Conservation (phyloP, 2,113 vertebrate species). For the Oncorhynchus kisutch region DNA sequence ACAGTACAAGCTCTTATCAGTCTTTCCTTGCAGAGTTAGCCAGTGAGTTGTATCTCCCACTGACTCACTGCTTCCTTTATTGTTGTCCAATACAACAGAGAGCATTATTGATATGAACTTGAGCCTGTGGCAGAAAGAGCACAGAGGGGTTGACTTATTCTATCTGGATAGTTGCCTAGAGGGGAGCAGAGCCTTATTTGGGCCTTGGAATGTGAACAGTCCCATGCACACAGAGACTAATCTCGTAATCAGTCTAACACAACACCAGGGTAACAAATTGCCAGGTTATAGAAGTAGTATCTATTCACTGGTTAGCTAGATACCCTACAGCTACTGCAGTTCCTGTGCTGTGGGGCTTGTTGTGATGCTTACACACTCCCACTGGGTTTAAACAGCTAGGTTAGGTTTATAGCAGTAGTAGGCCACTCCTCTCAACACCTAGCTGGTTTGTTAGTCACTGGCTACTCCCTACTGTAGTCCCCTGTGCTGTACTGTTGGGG, state of each 20-base stretch:
- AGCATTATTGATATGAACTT: neutral
- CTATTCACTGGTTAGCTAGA: too few species aligned
- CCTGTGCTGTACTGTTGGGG: neutral
- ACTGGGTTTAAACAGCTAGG: slow-evolving; percentile 4
- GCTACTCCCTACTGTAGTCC: neutral
- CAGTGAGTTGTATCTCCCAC: neutral
- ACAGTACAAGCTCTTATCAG: neutral
- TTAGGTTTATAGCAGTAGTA: neutral
- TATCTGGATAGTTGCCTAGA: neutral
- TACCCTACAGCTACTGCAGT: too few species aligned
- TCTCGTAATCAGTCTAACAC: slow-evolving; percentile 44
- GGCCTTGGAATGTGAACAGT: slow-evolving; percentile 21
- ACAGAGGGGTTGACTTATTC: neutral
- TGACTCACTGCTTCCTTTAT: neutral
- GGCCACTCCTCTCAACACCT: neutral
- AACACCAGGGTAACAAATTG: neutral
- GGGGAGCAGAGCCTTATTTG: slow-evolving; percentile 18
- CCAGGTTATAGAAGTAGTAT: too few species aligned
- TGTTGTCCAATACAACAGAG: neutral
- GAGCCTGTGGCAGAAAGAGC: neutral
- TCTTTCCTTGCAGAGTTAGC: neutral
- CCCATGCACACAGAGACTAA: slow-evolving; percentile 20
- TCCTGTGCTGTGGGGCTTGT: too few species aligned
- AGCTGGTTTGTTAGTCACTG: neutral
- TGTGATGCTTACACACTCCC: neutral